Evolutionary conservation across 2,113 vertebrate genomes (phyloP).

Genomic region (Malurus alboscapulatus): DNA sequence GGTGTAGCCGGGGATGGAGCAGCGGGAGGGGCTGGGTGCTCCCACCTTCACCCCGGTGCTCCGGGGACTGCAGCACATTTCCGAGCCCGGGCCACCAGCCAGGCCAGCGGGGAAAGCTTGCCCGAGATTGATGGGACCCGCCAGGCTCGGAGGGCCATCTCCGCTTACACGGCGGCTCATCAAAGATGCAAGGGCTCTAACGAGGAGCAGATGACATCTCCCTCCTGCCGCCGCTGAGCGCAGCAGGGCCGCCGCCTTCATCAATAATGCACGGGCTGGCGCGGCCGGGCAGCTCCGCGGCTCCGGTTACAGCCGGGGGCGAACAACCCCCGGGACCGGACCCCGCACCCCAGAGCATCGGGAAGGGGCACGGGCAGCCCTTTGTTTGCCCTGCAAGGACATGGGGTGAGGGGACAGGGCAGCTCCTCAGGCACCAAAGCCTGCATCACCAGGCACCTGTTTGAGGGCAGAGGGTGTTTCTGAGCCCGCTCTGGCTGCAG

Average conservation of each 20-base stretch:
- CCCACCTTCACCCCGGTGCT: accelerated
- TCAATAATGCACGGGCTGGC: slow-evolving; percentile 45
- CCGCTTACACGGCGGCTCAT: slow-evolving; percentile 51
- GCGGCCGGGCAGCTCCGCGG: not conserved
- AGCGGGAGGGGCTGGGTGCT: not conserved
- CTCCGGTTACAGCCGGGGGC: slow-evolving; percentile 1
- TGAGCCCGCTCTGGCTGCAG: accelerated
- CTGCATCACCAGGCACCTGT: accelerated
- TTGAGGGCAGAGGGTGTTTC: not conserved
- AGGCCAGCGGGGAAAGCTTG: not conserved
- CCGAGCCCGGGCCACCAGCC: not conserved
- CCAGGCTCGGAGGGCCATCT: slow-evolving; percentile 17
- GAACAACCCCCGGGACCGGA: accelerated
- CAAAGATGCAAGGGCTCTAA: slow-evolving; percentile 68
- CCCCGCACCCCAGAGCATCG: accelerated
- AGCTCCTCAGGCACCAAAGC: not conserved
- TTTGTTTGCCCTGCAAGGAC: not conserved
- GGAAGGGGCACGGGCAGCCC: not conserved
- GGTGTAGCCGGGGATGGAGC: not conserved
- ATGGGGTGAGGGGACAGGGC: not conserved
- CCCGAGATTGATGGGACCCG: slow-evolving; percentile 60
- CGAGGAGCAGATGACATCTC: slow-evolving; percentile 52
- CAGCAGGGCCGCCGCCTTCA: not conserved
- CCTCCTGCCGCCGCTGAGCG: not conserved
- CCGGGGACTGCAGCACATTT: not conserved